Evolutionary conservation across 2,888 invertebrate genomes (phyloP).

Genomic region (Eristalis tenax): DNA sequence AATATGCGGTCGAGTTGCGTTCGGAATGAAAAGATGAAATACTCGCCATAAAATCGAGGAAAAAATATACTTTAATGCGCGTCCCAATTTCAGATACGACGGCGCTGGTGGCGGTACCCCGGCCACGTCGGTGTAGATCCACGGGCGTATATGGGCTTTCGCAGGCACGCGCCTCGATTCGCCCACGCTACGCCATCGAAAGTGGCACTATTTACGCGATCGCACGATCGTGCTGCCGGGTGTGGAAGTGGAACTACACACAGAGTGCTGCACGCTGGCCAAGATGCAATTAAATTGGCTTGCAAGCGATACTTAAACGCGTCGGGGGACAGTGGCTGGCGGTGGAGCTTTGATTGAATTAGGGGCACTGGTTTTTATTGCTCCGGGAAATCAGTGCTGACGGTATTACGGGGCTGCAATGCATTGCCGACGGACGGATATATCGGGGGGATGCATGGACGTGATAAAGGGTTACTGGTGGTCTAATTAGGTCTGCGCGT

Average conservation of each 20-base stretch:
- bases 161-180: conserved; percentile 57
- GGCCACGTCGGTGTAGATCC: conserved; percentile 15
- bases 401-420: not conserved
- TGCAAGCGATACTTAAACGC: conserved; percentile 30
- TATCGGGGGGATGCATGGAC: not conserved
- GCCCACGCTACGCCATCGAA: conserved; percentile 47
- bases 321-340: conserved; percentile 26
- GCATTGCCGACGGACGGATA: not conserved
- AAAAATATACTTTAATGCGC: conserved; percentile 57
- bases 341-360: conserved; percentile 47
- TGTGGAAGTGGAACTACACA: conserved; percentile 32
- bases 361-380: conserved; percentile 51
- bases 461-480: conserved; percentile 4
- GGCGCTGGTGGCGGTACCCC: conserved; percentile 16
- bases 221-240: conserved; percentile 43
- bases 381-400: conserved; percentile 25
- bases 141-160: conserved; percentile 45
- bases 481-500: conserved; percentile 4
- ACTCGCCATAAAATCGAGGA: conserved; percentile 33
- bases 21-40: conserved; percentile 53
- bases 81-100: conserved; percentile 54
- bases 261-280: not conserved
- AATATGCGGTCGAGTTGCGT: conserved; percentile 36
- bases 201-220: conserved; percentile 58
- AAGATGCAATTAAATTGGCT: conserved; percentile 45